phyloP scores from a whole-genome alignment of 2,113 vertebrate species.

The Strigops habroptila region DNA sequence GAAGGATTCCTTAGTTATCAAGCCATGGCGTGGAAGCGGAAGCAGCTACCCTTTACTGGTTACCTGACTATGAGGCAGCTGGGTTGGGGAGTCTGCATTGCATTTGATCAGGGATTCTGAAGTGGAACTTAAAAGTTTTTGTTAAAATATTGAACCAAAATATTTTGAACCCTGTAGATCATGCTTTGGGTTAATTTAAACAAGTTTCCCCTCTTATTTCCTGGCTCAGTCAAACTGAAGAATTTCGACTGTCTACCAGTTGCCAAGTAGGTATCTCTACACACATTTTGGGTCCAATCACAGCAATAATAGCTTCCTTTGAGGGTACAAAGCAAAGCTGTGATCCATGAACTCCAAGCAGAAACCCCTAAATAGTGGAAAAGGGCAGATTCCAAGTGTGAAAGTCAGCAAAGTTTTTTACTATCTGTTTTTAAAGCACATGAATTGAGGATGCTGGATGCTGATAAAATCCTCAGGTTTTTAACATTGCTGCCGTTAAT shows the following conservation, averaged over 20 bases:
- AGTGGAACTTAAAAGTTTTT: background rate
- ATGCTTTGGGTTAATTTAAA: background rate
- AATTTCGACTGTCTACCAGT: background rate
- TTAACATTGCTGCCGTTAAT: accelerated
- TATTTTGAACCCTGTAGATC: accelerated
- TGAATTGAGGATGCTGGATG: background rate
- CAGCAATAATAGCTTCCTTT: background rate
- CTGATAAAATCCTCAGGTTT: background rate
- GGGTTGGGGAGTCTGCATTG: background rate
- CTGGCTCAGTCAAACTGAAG: background rate
- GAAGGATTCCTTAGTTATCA: background rate
- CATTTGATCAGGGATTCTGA: background rate
- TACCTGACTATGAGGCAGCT: background rate
- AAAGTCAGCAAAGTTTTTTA: background rate
- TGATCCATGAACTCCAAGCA: background rate
- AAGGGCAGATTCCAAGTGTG: background rate
- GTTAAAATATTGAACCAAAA: background rate
- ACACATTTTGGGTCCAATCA: background rate
- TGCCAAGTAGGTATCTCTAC: background rate
- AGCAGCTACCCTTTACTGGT: background rate
- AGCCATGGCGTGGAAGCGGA: accelerated
- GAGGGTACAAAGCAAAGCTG: background rate
- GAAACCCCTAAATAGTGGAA: background rate
- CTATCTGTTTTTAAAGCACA: background rate
- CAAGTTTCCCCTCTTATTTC: background rate